phyloP scores from a whole-genome alignment of 35 echinoderm and acorn worm species.

The Ophioderma brevispina region DNA sequence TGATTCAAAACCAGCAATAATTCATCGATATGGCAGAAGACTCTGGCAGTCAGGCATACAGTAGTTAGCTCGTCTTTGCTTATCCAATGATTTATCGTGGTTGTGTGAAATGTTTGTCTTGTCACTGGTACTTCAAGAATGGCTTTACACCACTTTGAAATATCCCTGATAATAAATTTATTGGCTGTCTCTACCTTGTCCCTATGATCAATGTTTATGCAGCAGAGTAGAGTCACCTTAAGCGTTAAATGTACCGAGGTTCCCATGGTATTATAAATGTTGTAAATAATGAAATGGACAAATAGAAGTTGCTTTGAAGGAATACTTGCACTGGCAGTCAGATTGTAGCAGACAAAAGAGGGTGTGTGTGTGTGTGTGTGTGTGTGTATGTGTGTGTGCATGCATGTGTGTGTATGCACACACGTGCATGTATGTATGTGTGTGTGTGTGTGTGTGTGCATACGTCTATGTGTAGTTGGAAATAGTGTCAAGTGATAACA shows the following conservation, averaged over 20 bases:
- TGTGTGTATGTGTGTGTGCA: too few species aligned
- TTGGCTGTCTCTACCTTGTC: too few species aligned
- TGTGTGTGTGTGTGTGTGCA: too few species aligned
- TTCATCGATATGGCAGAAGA: background rate
- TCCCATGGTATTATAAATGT: background rate
- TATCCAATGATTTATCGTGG: background rate
- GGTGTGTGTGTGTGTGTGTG: too few species aligned
- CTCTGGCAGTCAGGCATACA: background rate
- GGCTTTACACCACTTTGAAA: background rate
- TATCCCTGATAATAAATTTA: background rate
- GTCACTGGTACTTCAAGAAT: background rate
- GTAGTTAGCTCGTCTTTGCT: background rate
- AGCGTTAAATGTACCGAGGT: background rate
- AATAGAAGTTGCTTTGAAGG: too few species aligned
- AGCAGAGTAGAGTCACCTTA: background rate
- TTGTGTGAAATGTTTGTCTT: background rate
- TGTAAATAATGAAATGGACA: too few species aligned
- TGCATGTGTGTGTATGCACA: too few species aligned
- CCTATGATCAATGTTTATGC: constrained; percentile 8
- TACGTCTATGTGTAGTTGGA: too few species aligned
- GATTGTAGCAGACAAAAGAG: too few species aligned
- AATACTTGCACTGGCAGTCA: too few species aligned
- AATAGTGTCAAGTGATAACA: too few species aligned
- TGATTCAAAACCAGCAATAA: background rate
- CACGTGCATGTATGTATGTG: too few species aligned